Evolutionary conservation across 2,888 invertebrate species (phyloP), one percentile per base, ranked within the genome.

Genomic region (Lasioglossum marginatum): DNA sequence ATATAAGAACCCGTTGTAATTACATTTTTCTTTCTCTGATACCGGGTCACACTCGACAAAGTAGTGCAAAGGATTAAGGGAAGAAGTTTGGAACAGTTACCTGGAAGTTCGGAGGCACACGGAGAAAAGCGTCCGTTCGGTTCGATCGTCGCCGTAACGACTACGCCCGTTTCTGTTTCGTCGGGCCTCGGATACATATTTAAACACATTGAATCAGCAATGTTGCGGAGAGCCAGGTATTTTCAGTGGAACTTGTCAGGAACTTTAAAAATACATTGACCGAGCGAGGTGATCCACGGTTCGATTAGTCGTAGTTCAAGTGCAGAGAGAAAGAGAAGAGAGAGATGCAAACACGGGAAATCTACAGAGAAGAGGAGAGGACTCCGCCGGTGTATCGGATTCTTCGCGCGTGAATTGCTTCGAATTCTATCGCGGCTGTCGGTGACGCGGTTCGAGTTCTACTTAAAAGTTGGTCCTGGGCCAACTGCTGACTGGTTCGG

Each of bases 191-290:
- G 31, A 34, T 16, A 57, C 43, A 70, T 60, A 71, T 70, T 70
- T 77, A 71, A 31, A 66, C n/a, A 31, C 23, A 78, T 81, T 82
- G 82, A 82, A 66, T 82, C 82, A 79, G 66, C 66, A 63, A 63
- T 63, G 63, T 63, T 63, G 16, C 63, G 8, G 63, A 31, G 63
- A 27, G 63, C 31, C 66, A 12, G 40, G 48, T 66, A 81, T 82
- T 66, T 66, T 48, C 23, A 40, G 60, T 40, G 16, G 34, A 40
- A 40, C 40, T 16, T 14, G 78, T 71, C 34, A 31, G 14, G 12
- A 77, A 77, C 66, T 77, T 81, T 71, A 63, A 72, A 81, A 72
- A 77, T 81, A 77, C 31, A 66, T 66, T 66, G 34, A 34, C 66
- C 34, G 34, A 34, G 34, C 19, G 34, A 23, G 23, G 19, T 23